phyloP scores from a whole-genome alignment of 2,113 vertebrate genomes.

The Psilopogon haemacephalus region DNA sequence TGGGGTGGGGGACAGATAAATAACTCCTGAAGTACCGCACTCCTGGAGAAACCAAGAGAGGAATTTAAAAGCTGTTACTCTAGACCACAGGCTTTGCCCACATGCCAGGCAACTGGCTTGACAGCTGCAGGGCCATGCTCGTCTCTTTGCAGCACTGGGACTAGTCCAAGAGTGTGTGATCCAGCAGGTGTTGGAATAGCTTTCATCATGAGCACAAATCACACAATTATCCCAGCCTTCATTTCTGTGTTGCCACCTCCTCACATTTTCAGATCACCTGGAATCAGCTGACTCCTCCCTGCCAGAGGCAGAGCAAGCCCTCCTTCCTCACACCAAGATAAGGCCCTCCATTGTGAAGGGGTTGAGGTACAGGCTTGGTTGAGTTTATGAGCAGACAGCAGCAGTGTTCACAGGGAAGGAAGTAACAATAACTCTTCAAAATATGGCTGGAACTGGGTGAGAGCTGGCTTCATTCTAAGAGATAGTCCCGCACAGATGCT shows the following conservation, averaged over 20 bases:
- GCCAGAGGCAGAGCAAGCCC: rapidly evolving
- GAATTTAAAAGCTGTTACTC: background rate
- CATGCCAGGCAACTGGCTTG: background rate
- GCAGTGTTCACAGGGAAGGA: background rate
- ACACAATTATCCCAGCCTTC: slow-evolving; percentile 3
- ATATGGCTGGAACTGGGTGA: background rate
- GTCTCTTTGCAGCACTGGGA: background rate
- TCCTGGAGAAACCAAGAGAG: background rate
- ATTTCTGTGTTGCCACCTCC: background rate
- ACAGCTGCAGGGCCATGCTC: background rate
- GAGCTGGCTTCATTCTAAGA: background rate
- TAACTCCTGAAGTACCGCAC: too few species aligned
- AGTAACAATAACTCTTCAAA: background rate
- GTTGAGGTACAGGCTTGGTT: background rate
- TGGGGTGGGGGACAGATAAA: too few species aligned
- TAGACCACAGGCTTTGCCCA: background rate
- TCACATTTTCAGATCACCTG: background rate
- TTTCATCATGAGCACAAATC: slow-evolving; percentile 37
- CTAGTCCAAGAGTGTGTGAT: background rate
- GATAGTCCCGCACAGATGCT: background rate
- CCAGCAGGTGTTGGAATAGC: background rate
- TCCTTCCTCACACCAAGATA: background rate
- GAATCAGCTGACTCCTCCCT: background rate
- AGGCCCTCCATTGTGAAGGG: background rate
- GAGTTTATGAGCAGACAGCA: background rate